Evolutionary conservation across 2,797 vertebrate species (phyloP), one percentile per base, ranked within the genome.

Genomic region (Meda fulgida): DNA sequence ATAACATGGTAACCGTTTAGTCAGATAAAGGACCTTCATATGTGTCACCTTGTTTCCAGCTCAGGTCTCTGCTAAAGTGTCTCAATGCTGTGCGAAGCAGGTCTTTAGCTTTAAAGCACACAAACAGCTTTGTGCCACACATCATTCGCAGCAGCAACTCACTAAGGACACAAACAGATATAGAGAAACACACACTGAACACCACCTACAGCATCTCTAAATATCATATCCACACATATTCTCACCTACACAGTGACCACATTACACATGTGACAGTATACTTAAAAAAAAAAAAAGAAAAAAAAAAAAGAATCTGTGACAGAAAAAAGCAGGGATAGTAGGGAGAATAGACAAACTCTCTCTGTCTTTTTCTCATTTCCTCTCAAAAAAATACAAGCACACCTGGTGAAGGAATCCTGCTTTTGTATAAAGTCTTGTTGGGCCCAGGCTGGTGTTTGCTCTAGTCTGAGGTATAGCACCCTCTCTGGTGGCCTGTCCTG

Each of bases 61-160:
- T 93, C 86, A 95, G 92, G 73, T 94, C 92, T 36, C 63, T 88
- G 81, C 83, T 90, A 88, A 92, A 94, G 90, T 94, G 79, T 89
- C 93, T 93, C 84, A 98, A 92, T 21, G 90, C 87, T 19, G 94
- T 95, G 69, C 94, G 94, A 77, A 99, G 94, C 55, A 98, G 93
- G 84, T 98, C 96, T 92, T 99, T 99, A 23, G 97, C 96, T 85
- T 98, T 97, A 81, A 96, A 99, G 91, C 97, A 98, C 90, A 98
- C 93, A 80, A 96, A 90, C 1, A 93, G 93, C 75, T 93, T 89
- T 85, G 89, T 88, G 78, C 93, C 86, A n/a, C 86, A 93, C 10
- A 97, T 87, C 19, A 95, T 92, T 78, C 93, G 93, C 78, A 95
- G 90, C 51, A 98, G 86, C 85, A 97, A 73, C 65, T 94, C 92